A percentile compares a stretch with the other conserved stretches of the same genome.
Conservation (phyloP, 2,797 vertebrate genomes). For the Chaenodraco wilsoni region DNA sequence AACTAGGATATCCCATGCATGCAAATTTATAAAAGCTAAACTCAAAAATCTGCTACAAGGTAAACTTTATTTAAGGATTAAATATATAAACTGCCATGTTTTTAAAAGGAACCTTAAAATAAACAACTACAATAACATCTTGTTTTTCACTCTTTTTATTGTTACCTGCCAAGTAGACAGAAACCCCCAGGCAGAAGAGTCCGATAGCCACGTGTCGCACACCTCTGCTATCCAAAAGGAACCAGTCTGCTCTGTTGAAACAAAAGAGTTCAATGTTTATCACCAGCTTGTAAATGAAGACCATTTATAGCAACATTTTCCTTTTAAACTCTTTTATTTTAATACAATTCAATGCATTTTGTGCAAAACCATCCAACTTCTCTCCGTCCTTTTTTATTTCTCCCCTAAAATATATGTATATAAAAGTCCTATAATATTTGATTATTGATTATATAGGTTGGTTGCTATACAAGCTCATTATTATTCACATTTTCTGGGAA, state of each 20-base stretch:
- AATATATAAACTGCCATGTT: background rate
- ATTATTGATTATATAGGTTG: slow-evolving; percentile 6
- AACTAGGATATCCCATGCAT: background rate
- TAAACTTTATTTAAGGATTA: slow-evolving; percentile 2
- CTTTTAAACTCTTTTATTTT: background rate
- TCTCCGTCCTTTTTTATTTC: background rate
- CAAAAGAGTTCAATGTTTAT: slow-evolving; percentile 28
- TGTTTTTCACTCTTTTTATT: slow-evolving; percentile 14
- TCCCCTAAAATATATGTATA: background rate
- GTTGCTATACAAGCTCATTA: slow-evolving; percentile 23
- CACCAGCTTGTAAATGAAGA: slow-evolving; percentile 3
- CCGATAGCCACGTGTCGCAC: slow-evolving; percentile 89
- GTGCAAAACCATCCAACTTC: background rate
- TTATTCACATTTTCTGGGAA: slow-evolving; percentile 58
- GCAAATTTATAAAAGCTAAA: background rate
- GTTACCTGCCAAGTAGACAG: slow-evolving; percentile 91
- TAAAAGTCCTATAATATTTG: slow-evolving; percentile 2
- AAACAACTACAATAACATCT: background rate
- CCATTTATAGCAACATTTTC: background rate
- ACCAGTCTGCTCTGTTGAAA: slow-evolving; percentile 89
- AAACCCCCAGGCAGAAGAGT: slow-evolving; percentile 91
- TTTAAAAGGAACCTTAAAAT: background rate
- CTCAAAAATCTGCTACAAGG: background rate
- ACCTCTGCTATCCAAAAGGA: slow-evolving; percentile 87
- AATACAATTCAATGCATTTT: background rate